These are phyloP conservation scores for Aphelocoma californica DNA, from an alignment of 2,797 vertebrate species.

Conservation along the genomic window DNA sequence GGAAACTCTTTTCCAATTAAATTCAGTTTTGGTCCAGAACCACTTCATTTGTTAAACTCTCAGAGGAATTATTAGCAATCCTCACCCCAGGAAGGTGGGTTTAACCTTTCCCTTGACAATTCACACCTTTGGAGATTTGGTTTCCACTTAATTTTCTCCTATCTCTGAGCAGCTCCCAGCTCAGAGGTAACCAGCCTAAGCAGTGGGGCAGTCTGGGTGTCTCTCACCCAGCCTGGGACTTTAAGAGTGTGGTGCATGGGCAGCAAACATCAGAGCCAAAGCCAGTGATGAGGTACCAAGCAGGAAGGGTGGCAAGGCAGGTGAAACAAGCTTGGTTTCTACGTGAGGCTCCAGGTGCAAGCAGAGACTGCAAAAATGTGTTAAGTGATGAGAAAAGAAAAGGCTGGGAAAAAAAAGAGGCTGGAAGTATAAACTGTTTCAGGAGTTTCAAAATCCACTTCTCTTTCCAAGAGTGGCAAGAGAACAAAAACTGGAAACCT, in stretches of 20 bases:
- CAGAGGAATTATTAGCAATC: background rate
- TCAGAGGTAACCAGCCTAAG: background rate
- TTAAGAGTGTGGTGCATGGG: fast-evolving
- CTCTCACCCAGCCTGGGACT: background rate
- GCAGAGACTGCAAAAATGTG: background rate
- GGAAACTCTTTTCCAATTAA: background rate
- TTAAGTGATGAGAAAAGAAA: background rate
- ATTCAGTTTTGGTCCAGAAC: background rate
- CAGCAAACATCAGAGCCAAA: background rate
- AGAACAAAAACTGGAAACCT: background rate
- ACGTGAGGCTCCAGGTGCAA: background rate
- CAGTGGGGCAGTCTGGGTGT: background rate
- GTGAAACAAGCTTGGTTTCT: background rate
- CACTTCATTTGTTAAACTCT: background rate
- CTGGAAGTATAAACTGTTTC: background rate
- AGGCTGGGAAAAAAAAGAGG: background rate
- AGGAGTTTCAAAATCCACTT: background rate
- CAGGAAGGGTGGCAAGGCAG: background rate
- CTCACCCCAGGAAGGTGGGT: background rate
- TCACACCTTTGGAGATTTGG: background rate
- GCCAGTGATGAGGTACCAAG: background rate
- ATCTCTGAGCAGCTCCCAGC: background rate
- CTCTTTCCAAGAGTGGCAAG: background rate
- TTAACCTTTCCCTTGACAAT: background rate
- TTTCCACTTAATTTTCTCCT: background rate